Percentiles rank a stretch among this genome's conserved stretches.
Conservation (phyloP, 2,113 vertebrate species). For the Vombatus ursinus region DNA sequence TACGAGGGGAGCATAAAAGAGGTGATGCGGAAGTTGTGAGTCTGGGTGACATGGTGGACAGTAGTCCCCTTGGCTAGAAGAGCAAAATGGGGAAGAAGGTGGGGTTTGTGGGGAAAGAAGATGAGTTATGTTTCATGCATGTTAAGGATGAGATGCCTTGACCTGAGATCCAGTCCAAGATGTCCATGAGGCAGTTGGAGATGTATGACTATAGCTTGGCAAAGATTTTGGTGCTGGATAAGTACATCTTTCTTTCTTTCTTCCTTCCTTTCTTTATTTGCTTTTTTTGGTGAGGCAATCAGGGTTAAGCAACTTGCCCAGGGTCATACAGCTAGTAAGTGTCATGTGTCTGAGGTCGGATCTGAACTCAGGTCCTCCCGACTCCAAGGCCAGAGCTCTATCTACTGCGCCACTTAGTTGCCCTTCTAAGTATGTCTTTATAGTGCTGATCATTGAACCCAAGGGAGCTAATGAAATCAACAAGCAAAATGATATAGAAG, state of each 20-base stretch:
- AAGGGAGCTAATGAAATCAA: not conserved
- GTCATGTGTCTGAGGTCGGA: too few relatives aligned
- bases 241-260: not conserved
- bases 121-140: not conserved
- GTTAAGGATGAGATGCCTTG: not conserved
- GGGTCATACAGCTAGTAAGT: too few relatives aligned
- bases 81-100: not conserved
- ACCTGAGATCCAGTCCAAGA: not conserved
- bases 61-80: not conserved
- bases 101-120: not conserved
- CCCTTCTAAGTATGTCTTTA: not conserved
- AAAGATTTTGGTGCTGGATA: not conserved
- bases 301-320: too few relatives aligned
- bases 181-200: not conserved
- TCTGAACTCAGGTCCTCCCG: too few relatives aligned
- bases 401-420: too few relatives aligned
- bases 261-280: too few relatives aligned
- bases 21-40: not conserved
- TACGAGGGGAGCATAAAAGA: not conserved
- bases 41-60: not conserved
- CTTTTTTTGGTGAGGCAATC: too few relatives aligned
- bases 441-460: not conserved
- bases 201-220: not conserved
- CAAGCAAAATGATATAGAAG: not conserved
- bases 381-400: too few relatives aligned